Conservation (phyloP, 2,888 invertebrate species). For the Camponotus fellah region DNA sequence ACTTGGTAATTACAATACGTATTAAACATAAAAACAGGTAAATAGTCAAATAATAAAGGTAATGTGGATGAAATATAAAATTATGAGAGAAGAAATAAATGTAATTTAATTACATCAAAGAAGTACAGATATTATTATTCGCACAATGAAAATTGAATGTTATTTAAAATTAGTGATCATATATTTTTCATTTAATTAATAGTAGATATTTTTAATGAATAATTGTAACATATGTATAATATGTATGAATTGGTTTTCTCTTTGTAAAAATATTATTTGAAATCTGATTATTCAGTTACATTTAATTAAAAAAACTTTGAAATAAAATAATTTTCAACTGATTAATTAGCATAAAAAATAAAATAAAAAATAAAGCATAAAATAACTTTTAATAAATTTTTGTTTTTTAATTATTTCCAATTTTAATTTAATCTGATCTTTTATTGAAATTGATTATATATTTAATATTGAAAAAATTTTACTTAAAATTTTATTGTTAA, state of each 20-base stretch:
- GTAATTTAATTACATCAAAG: conserved; percentile 3
- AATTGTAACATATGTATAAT: no score
- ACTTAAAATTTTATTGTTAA: background rate
- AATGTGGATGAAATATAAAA: background rate
- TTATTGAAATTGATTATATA: background rate
- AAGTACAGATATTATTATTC: background rate
- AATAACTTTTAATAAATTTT: background rate
- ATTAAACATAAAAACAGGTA: background rate
- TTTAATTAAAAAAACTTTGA: background rate
- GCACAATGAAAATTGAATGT: background rate
- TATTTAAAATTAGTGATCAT: background rate
- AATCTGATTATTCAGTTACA: background rate
- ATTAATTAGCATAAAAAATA: no score
- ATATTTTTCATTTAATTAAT: background rate
- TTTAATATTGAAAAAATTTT: conserved; percentile 4
- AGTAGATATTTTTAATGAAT: background rate
- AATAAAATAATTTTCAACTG: background rate
- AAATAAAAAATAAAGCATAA: no score
- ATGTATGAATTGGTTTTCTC: background rate
- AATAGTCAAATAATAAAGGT: background rate
- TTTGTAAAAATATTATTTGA: background rate
- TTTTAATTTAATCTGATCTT: background rate
- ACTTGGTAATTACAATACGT: background rate
- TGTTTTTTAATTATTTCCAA: background rate
- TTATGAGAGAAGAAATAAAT: background rate